Conservation (phyloP, 2,888 invertebrate genomes). For the Oscheius myriophilus region DNA sequence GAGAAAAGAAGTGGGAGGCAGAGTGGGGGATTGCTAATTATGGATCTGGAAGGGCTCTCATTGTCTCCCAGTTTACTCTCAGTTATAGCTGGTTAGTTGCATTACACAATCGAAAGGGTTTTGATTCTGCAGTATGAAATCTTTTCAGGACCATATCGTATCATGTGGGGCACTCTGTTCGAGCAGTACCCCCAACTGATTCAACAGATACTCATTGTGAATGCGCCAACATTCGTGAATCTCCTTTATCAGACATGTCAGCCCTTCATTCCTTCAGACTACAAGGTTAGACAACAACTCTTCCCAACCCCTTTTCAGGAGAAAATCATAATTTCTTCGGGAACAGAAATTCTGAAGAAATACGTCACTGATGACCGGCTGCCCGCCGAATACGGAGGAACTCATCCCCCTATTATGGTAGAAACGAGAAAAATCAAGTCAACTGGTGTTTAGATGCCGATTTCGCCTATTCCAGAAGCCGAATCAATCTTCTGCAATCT, state of each 20-base stretch:
- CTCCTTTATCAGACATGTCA: slow-evolving; percentile 64
- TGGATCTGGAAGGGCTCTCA: slow-evolving; percentile 63
- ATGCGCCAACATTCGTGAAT: slow-evolving; percentile 67
- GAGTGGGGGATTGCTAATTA: slow-evolving; percentile 60
- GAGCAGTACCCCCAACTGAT: slow-evolving; percentile 68
- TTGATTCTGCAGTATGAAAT: too few species aligned
- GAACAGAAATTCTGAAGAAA: slow-evolving; percentile 24
- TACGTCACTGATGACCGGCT: slow-evolving; percentile 23
- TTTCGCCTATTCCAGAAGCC: slow-evolving; percentile 45
- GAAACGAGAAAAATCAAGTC: neutral
- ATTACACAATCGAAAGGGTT: too few species aligned
- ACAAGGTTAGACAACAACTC: slow-evolving; percentile 40
- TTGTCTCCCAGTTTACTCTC: slow-evolving; percentile 63
- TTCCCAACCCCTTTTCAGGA: slow-evolving; percentile 24
- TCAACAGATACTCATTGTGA: slow-evolving; percentile 63
- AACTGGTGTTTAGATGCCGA: slow-evolving; percentile 29
- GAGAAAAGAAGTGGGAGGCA: slow-evolving; percentile 51
- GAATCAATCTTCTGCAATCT: slow-evolving; percentile 35
- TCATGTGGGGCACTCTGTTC: slow-evolving; percentile 69
- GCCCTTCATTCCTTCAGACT: slow-evolving; percentile 66
- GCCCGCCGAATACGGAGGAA: slow-evolving; percentile 37
- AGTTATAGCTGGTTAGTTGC: slow-evolving; percentile 57
- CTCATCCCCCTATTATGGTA: slow-evolving; percentile 8
- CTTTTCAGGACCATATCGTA: slow-evolving; percentile 64
- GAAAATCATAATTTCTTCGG: slow-evolving; percentile 48